phyloP scores from a whole-genome alignment of 2,888 invertebrate species.

The Ormia ochracea region DNA sequence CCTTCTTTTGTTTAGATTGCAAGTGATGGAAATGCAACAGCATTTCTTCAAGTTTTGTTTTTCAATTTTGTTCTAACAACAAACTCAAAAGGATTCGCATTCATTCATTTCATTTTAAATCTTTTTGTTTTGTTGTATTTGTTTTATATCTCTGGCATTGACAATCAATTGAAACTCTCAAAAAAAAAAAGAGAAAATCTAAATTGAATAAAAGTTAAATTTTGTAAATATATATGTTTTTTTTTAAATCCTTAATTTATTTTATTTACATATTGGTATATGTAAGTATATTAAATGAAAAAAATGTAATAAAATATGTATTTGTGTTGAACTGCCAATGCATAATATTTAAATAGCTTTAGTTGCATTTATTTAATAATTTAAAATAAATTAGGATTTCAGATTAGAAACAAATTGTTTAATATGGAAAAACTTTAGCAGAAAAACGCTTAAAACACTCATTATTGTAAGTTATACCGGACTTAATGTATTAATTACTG shows the following conservation, averaged over 20 bases:
- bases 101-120: slow-evolving; percentile 33
- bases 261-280: background rate
- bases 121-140: slow-evolving; percentile 30
- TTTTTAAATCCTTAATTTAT: slow-evolving; percentile 25
- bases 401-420: no score
- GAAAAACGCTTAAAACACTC: no score
- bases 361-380: no score
- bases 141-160: slow-evolving; percentile 43
- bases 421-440: no score
- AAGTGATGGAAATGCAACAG: slow-evolving; percentile 36
- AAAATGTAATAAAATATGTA: no score
- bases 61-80: slow-evolving; percentile 29
- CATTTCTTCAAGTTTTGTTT: slow-evolving; percentile 36
- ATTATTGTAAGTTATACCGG: no score
- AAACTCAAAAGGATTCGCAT: slow-evolving; percentile 50
- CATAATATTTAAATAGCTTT: no score
- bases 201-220: slow-evolving; percentile 17
- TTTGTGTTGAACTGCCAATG: no score
- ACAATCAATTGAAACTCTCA: slow-evolving; percentile 45
- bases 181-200: slow-evolving; percentile 19
- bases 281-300: background rate
- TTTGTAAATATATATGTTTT: background rate
- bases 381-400: no score
- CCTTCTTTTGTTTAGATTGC: slow-evolving; percentile 13
- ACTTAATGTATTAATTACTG: no score